Percentiles rank a stretch among this genome's conserved stretches.
These are phyloP conservation scores for Irena cyanogastra DNA, from an alignment of 2,113 vertebrate species.

Conservation along the genomic window DNA sequence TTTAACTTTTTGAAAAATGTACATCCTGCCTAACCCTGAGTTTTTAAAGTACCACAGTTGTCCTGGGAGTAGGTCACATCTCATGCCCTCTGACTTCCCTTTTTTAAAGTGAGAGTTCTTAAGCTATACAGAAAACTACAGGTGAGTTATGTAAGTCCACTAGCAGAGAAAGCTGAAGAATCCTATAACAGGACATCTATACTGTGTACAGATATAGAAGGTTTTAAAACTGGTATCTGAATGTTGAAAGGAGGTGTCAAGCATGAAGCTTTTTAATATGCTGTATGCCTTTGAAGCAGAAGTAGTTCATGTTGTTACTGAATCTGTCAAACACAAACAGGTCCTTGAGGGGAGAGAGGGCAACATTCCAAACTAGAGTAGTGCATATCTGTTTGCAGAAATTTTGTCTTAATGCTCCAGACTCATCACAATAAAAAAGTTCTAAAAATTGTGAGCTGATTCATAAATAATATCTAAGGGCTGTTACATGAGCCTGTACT, in stretches of 20 bases:
- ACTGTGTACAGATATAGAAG: background rate
- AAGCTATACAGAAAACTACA: constrained; percentile 44
- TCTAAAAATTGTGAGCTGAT: constrained; percentile 69
- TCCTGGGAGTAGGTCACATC: constrained; percentile 57
- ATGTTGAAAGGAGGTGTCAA: constrained; percentile 33
- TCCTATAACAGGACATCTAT: background rate
- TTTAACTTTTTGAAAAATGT: constrained; percentile 64
- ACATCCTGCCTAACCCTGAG: constrained; percentile 65
- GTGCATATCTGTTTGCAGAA: constrained; percentile 62
- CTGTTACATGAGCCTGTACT: constrained; percentile 69
- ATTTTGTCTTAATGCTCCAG: constrained; percentile 55
- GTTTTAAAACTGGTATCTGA: constrained; percentile 44
- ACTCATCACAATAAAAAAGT: constrained; percentile 48
- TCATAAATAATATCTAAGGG: constrained; percentile 73
- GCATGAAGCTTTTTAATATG: constrained; percentile 44
- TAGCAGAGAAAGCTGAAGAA: background rate
- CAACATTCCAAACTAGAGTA: constrained; percentile 62
- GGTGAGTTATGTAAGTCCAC: constrained; percentile 30
- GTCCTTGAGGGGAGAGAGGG: constrained; percentile 47
- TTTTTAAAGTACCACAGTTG: constrained; percentile 63
- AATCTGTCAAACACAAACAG: constrained; percentile 1
- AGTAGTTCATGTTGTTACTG: constrained; percentile 9
- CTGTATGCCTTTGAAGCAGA: constrained; percentile 46
- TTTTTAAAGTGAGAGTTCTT: constrained; percentile 27
- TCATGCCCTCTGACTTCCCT: constrained; percentile 35